These are phyloP conservation scores for Drosophila cardini DNA, from an alignment of 1,140 invertebrate species.

Conservation along the genomic window DNA sequence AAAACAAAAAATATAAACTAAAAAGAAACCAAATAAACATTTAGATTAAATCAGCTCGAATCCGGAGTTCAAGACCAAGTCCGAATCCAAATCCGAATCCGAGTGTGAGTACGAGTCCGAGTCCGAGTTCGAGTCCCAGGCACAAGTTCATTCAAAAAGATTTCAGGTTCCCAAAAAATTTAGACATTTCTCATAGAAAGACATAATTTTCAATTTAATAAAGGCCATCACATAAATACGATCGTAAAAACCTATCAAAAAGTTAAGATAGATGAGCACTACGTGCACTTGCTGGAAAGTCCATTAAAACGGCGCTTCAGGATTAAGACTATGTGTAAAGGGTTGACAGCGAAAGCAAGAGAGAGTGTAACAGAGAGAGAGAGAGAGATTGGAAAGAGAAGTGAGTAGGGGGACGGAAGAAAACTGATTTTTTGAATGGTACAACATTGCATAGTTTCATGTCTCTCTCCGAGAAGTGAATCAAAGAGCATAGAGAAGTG, in stretches of 20 bases:
- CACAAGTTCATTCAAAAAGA: conserved; percentile 68
- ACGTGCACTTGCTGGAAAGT: conserved; percentile 71
- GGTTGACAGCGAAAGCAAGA: conserved; percentile 36
- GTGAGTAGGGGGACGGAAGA: not conserved
- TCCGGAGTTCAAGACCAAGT: not conserved
- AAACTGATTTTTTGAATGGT: conserved; percentile 57
- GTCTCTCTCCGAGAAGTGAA: conserved; percentile 41
- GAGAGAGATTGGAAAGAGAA: too few relatives aligned
- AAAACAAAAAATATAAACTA: conserved; percentile 44
- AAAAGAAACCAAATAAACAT: conserved; percentile 64
- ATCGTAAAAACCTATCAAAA: conserved; percentile 78
- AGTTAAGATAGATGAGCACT: conserved; percentile 69
- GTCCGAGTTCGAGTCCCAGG: conserved; percentile 39
- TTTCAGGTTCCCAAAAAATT: conserved; percentile 38
- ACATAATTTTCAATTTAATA: conserved; percentile 83
- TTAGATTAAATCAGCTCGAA: conserved; percentile 71
- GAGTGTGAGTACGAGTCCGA: too few relatives aligned
- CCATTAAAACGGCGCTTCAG: conserved; percentile 42
- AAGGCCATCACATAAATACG: conserved; percentile 67
- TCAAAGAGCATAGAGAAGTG: conserved; percentile 15
- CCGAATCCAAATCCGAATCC: too few relatives aligned
- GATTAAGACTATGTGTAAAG: conserved; percentile 32
- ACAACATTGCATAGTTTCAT: conserved; percentile 65
- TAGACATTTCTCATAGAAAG: conserved; percentile 81
- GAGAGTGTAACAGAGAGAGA: not conserved